Evolutionary conservation across 2,797 vertebrate species (phyloP).

Genomic region (Periparus ater): DNA sequence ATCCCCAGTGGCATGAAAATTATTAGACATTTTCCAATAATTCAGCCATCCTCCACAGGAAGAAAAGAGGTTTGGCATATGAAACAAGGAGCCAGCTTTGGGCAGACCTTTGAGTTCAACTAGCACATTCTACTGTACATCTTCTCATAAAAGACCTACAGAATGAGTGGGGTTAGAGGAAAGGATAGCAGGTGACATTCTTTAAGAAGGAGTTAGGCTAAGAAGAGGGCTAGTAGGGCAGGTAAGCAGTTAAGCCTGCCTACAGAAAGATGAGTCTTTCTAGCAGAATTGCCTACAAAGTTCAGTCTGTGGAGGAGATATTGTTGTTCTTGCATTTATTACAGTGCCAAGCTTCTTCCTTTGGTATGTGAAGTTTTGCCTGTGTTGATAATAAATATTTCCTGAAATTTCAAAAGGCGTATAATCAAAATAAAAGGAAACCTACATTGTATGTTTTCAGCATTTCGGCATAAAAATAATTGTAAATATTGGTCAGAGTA

Average conservation of each 20-base stretch:
- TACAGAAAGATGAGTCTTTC: neutral
- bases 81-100: neutral
- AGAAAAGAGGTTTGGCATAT: neutral
- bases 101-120: neutral
- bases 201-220: neutral
- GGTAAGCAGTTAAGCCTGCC: neutral
- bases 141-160: neutral
- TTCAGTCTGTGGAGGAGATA: neutral
- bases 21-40: neutral
- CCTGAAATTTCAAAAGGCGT: neutral
- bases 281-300: neutral
- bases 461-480: neutral
- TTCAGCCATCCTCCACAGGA: neutral
- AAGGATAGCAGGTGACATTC: neutral
- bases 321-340: neutral
- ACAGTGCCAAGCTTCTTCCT: neutral
- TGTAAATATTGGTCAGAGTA: neutral
- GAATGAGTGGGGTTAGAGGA: neutral
- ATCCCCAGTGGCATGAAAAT: neutral
- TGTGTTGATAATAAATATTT: neutral
- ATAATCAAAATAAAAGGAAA: neutral
- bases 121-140: neutral
- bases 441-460: neutral
- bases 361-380: neutral
- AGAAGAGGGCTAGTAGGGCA: neutral